Conservation (phyloP, 2,113 vertebrate species). For the Xyliphius kryptos region DNA sequence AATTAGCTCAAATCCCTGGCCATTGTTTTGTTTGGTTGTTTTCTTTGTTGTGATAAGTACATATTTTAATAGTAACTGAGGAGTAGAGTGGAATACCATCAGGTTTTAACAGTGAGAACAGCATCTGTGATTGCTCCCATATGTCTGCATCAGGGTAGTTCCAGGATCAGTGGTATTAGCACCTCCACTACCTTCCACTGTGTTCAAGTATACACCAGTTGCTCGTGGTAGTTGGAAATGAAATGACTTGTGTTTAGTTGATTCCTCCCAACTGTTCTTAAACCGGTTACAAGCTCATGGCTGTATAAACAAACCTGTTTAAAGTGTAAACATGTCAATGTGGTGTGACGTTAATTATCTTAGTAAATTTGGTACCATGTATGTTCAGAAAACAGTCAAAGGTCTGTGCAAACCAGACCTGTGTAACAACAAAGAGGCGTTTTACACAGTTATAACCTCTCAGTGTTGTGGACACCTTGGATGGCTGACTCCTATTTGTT, state of each 20-base stretch:
- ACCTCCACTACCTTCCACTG: slow-evolving; percentile 7
- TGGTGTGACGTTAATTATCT: too few species aligned
- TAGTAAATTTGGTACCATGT: too few species aligned
- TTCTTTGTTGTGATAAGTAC: neutral
- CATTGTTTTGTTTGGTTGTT: neutral
- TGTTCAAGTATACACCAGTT: neutral
- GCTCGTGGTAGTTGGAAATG: neutral
- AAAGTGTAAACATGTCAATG: too few species aligned
- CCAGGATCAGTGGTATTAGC: slow-evolving; percentile 30
- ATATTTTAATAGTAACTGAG: slow-evolving; percentile 13
- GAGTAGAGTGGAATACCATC: slow-evolving; percentile 2
- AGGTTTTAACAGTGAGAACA: slow-evolving; percentile 17
- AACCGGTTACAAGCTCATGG: neutral
- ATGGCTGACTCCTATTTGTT: too few species aligned
- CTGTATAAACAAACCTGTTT: neutral
- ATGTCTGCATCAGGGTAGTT: slow-evolving; percentile 16
- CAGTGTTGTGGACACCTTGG: too few species aligned
- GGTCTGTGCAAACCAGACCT: too few species aligned
- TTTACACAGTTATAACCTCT: too few species aligned
- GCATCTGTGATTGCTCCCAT: slow-evolving; percentile 18
- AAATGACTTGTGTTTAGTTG: neutral
- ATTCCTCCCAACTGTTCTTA: neutral
- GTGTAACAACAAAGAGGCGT: too few species aligned
- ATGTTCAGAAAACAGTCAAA: too few species aligned
- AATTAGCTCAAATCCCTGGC: too few species aligned